Evolutionary conservation across 1,140 invertebrate species (phyloP).

Genomic region (Drosophila equinoxialis): DNA sequence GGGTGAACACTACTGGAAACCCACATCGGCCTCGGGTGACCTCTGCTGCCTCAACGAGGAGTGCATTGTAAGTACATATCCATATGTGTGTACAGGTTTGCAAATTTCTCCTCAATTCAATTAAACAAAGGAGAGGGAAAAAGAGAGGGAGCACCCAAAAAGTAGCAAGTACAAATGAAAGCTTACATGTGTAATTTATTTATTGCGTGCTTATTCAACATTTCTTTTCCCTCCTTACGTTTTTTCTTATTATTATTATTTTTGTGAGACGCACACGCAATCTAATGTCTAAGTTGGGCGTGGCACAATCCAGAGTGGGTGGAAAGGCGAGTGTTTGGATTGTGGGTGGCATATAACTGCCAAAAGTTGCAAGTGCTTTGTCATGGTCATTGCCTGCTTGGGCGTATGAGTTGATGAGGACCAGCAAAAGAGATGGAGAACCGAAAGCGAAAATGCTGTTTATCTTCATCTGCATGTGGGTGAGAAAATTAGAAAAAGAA

Average conservation of each 20-base stretch:
- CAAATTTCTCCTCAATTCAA: slow-evolving; percentile 52
- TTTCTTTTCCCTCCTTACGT: slow-evolving; percentile 27
- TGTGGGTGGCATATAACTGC: slow-evolving; percentile 15
- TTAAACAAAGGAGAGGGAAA: slow-evolving; percentile 44
- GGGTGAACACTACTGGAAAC: slow-evolving; percentile 94
- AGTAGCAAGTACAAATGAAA: slow-evolving; percentile 12
- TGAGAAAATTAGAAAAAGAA: slow-evolving; percentile 11
- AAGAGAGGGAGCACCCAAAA: background rate
- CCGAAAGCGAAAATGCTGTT: slow-evolving; percentile 20
- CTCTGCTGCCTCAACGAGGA: slow-evolving; percentile 96
- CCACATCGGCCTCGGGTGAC: slow-evolving; percentile 94
- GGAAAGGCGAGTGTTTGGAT: background rate
- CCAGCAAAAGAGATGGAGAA: slow-evolving; percentile 1
- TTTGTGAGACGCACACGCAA: slow-evolving; percentile 1
- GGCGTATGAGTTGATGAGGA: background rate
- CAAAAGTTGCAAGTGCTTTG: slow-evolving; percentile 40
- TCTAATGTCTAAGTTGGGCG: background rate
- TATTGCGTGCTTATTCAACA: slow-evolving; percentile 73
- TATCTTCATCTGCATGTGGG: slow-evolving; percentile 21
- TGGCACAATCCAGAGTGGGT: background rate
- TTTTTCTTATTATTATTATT: slow-evolving; percentile 8
- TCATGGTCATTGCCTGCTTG: slow-evolving; percentile 21
- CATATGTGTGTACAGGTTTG: background rate
- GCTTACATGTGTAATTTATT: slow-evolving; percentile 77
- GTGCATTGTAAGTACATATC: slow-evolving; percentile 89